phyloP scores from a whole-genome alignment of 1,140 invertebrate genomes.

The Sitodiplosis mosellana region DNA sequence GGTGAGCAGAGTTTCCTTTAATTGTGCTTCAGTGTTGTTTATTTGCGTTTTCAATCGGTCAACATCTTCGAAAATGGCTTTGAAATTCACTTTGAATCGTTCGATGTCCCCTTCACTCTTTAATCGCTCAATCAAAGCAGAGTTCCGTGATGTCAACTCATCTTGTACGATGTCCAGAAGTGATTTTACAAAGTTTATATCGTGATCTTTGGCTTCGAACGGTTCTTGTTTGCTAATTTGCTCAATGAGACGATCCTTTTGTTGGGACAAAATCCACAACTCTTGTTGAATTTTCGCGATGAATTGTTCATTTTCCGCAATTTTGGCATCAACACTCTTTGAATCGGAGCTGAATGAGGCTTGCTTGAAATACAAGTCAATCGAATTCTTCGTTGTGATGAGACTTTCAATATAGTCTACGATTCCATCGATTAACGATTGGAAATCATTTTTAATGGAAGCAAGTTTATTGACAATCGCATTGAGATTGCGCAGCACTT shows the following conservation, averaged over 20 bases:
- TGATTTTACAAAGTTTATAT: constrained; percentile 47
- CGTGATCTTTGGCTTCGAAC: constrained; percentile 38
- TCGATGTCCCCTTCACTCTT: background rate
- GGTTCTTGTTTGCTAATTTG: constrained; percentile 40
- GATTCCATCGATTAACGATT: constrained; percentile 50
- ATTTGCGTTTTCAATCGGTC: constrained; percentile 46
- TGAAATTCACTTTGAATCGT: constrained; percentile 26
- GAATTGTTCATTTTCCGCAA: constrained; percentile 23
- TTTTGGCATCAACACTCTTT: constrained; percentile 13
- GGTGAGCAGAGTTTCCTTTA: constrained; percentile 48
- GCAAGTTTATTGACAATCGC: constrained; percentile 33
- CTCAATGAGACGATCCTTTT: constrained; percentile 23
- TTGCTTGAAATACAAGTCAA: constrained; percentile 17
- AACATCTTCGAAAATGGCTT: constrained; percentile 51
- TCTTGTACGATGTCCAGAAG: constrained; percentile 31
- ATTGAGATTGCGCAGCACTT: constrained; percentile 26
- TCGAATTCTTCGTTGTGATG: constrained; percentile 15
- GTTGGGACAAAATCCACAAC: constrained; percentile 24
- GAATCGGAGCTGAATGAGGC: constrained; percentile 2
- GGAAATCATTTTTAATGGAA: constrained; percentile 50
- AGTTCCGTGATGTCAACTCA: constrained; percentile 21
- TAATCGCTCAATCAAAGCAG: constrained; percentile 32
- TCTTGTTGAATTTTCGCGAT: constrained; percentile 23
- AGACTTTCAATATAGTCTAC: constrained; percentile 19
- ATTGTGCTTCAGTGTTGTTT: constrained; percentile 39